Conservation (phyloP, 2,888 invertebrate genomes). For the Polydrusus cervinus region DNA sequence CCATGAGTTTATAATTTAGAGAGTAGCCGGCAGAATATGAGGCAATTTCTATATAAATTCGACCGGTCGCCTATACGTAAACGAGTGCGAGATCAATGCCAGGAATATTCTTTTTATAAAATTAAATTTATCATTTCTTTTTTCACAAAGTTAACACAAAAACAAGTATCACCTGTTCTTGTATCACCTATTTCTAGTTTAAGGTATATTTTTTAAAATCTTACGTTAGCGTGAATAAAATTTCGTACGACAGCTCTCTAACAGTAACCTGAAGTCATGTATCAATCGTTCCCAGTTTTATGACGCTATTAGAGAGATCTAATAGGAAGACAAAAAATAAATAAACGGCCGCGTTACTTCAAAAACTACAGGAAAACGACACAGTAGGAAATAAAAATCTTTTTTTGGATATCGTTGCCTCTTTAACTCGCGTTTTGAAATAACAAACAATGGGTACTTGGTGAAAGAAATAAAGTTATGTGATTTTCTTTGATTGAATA, state of each 20-base stretch:
- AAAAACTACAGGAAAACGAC: conserved; percentile 21
- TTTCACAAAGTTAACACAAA: too few species aligned
- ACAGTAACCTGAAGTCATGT: conserved; percentile 3
- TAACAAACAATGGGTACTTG: conserved; percentile 21
- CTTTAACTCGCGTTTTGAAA: conserved; percentile 8
- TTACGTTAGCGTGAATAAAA: background rate
- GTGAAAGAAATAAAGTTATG: conserved; percentile 17
- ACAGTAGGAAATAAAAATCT: conserved; percentile 29
- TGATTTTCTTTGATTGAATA: background rate
- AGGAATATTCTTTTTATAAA: too few species aligned
- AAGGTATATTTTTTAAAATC: too few species aligned
- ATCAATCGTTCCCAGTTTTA: conserved; percentile 33
- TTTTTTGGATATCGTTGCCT: conserved; percentile 16
- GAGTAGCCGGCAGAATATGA: too few species aligned
- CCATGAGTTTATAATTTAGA: too few species aligned
- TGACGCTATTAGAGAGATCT: conserved; percentile 37
- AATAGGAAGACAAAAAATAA: conserved; percentile 35
- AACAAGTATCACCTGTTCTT: too few species aligned
- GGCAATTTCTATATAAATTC: too few species aligned
- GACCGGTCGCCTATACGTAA: too few species aligned
- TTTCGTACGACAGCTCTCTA: background rate
- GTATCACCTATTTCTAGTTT: too few species aligned
- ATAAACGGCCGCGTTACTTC: conserved; percentile 23
- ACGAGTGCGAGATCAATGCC: too few species aligned
- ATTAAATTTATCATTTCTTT: too few species aligned